These are phyloP conservation scores for Acanthiza pusilla DNA, from an alignment of 2,797 vertebrate genomes.

Conservation along the genomic window DNA sequence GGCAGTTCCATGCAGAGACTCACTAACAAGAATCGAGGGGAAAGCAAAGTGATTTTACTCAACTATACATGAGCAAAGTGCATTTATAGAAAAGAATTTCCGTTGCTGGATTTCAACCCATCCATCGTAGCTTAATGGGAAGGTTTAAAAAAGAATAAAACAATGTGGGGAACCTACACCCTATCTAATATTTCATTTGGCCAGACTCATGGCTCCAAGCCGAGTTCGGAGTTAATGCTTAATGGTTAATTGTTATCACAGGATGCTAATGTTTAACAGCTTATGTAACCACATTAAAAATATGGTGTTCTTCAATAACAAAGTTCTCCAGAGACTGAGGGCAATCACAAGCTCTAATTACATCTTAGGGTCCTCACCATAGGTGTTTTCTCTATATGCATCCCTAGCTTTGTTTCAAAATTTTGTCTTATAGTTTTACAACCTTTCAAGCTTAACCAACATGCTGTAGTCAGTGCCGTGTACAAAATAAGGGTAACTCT, in stretches of 20 bases:
- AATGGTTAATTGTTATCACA: neutral
- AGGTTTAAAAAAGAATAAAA: neutral
- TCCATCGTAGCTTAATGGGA: neutral
- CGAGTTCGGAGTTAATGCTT: neutral
- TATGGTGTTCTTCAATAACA: neutral
- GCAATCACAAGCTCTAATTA: neutral
- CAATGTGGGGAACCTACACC: neutral
- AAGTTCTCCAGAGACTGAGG: neutral
- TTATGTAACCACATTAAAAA: neutral
- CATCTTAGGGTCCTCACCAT: neutral
- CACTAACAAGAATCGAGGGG: rapidly evolving
- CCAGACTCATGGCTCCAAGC: neutral
- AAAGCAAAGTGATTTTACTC: neutral
- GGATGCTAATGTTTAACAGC: neutral
- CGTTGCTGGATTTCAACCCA: neutral
- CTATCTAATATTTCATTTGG: neutral
- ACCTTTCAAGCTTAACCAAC: neutral
- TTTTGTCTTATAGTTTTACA: neutral
- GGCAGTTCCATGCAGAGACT: neutral
- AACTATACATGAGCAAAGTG: neutral
- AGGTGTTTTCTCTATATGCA: neutral
- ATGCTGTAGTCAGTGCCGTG: neutral
- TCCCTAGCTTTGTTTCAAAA: neutral
- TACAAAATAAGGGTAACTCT: neutral
- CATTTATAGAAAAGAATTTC: neutral